Base-by-base conservation (phyloP, 2,113 vertebrate genomes). In the Caranx melampygus region DNA sequence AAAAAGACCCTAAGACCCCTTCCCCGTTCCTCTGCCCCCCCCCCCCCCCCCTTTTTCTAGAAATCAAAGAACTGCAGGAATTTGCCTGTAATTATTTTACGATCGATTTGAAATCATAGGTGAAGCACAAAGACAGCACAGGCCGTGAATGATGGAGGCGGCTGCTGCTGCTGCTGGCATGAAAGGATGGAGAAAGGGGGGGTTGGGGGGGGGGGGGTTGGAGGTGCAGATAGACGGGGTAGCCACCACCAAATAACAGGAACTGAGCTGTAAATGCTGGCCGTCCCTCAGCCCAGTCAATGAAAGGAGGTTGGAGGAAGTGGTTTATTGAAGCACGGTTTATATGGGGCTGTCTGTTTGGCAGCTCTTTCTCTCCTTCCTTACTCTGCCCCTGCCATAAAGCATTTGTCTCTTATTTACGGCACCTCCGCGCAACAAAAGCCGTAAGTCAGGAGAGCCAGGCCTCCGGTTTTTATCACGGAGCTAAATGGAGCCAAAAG, bases 261-360 rank as follows among this genome's bases (percentile, higher is more conserved):
- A 98, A 98, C 95, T 95, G 91, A 93, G 95, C 93, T 93, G 91
- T 98, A 98, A 99, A 98, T 95, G 94, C 84, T 33, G 90, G 95
- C 95, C 96, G 89, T 95, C 92, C 92, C 88, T 87, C 84, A 79
- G 71, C 70, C 95, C 75, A 95, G 93, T 96, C 92, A 94, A 95
- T 96, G 95, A 96, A 95, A 96, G 90, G 91, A 93, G 89, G 88
- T 47, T 42, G 89, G 92, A 95, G 93, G 95, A 95, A 95, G 90
- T 85, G 89, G 95, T 96, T 96, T 95, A 96, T 95, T 96, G 94
- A 95, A 94, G 92, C 83, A 82, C 55, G 72, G 35, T 96, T 97
- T 93, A 94, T 94, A 94, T 93, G 92, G 42, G 84, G 89, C 83
- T 92, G 84, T 95, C 91, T 95, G 63, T 89, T 92, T 92, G 88